phyloP scores from a whole-genome alignment of 1,140 invertebrate genomes.

The Aricia agestis region DNA sequence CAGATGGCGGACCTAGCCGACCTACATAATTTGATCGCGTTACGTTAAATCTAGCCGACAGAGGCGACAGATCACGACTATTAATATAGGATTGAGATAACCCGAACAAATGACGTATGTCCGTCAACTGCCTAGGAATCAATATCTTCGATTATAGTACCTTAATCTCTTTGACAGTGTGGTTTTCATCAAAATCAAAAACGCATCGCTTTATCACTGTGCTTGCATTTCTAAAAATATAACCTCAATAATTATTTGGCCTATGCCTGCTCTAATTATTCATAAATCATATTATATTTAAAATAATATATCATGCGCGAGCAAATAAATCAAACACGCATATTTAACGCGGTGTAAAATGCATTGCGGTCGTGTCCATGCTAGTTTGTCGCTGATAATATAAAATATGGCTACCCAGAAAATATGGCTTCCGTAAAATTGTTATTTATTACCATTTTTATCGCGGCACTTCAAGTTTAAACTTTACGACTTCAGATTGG shows the following conservation, averaged over 20 bases:
- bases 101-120: too few species aligned
- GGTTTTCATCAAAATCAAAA: too few species aligned
- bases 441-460: slow-evolving; percentile 9
- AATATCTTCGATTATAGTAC: too few species aligned
- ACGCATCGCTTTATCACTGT: too few species aligned
- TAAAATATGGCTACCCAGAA: slow-evolving; percentile 5
- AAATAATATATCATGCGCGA: background rate
- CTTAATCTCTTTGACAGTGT: too few species aligned
- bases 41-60: too few species aligned
- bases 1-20: too few species aligned
- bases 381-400: slow-evolving; percentile 9
- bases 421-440: slow-evolving; percentile 9
- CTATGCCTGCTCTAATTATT: background rate
- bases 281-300: background rate
- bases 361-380: background rate
- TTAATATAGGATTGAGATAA: too few species aligned
- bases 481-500: background rate
- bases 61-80: too few species aligned
- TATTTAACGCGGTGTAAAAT: slow-evolving; percentile 6
- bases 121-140: too few species aligned
- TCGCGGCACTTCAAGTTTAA: background rate
- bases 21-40: too few species aligned
- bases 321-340: slow-evolving; percentile 8
- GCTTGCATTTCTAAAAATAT: background rate
- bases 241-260: background rate